These are phyloP conservation scores for Ecdyonurus torrentis DNA, from an alignment of 2,888 invertebrate genomes.

Conservation along the genomic window DNA sequence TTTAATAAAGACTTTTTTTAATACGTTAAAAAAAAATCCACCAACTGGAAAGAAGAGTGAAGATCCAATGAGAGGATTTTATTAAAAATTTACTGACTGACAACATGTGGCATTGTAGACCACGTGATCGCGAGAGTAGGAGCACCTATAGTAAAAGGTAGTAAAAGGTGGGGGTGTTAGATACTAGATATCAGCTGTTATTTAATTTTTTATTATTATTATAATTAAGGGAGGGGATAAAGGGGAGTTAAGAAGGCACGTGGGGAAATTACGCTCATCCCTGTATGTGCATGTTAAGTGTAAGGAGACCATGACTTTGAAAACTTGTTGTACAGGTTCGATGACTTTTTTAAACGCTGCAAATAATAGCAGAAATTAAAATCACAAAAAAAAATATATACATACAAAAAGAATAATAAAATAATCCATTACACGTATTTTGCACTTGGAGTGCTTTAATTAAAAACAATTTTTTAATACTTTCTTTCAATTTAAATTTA, in stretches of 20 bases:
- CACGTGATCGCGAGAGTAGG: background rate
- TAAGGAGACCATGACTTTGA: background rate
- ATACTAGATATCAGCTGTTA: background rate
- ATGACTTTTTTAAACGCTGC: background rate
- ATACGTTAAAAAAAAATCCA: background rate
- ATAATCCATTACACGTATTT: too few relatives aligned
- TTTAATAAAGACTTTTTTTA: background rate
- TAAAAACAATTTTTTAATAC: too few relatives aligned
- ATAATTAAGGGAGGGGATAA: background rate
- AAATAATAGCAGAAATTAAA: too few relatives aligned
- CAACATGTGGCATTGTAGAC: background rate
- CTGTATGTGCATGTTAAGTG: too few relatives aligned
- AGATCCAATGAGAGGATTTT: background rate
- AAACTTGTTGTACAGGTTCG: background rate
- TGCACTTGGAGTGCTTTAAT: too few relatives aligned
- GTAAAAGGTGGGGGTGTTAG: background rate
- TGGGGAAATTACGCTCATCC: background rate
- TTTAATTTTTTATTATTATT: too few relatives aligned
- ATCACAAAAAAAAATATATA: too few relatives aligned
- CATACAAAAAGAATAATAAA: too few relatives aligned
- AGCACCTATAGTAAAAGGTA: background rate
- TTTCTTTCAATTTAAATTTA: too few relatives aligned
- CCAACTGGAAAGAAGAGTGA: background rate
- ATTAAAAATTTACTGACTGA: background rate
- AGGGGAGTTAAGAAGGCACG: background rate